Evolutionary conservation across 2,797 vertebrate species (phyloP), one percentile per base, ranked within the genome.

Genomic region (Liparis tanakae): DNA sequence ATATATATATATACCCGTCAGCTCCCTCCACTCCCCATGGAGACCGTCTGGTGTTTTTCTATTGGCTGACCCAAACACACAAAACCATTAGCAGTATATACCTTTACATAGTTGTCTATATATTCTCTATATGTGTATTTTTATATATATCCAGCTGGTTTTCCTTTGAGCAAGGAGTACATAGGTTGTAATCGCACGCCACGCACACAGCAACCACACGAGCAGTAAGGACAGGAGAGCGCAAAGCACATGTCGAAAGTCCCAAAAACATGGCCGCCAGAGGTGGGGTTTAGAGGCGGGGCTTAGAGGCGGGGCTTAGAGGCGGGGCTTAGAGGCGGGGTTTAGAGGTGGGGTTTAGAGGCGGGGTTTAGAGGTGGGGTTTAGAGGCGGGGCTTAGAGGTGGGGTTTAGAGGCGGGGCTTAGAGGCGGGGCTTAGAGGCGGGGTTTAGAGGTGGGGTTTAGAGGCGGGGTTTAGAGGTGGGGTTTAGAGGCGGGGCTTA

Each of bases 1-100:
- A 68, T 55, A 95, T 92, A 77, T 93, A 94, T 91, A 94, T 75
- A 39, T 10, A 39, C 10, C 94, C 75, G 30, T 66, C 80, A n/a
- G 81, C 80, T 68, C 78, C 67, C 65, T 85, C 76, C 55, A 80
- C 68, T 79, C 69, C 68, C 57, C 20, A 51, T 66, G 37, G 30
- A 43, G 13, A 44, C 1, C 20, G 17, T 67, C 61, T 51, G 25
- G 48, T 51, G 33, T 18, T 56, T 70, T 51, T 71, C 62, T 68
- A 67, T 10, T 57, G n/a, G 74, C 46, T 50, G 48, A 53, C 69
- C 79, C 70, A 74, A 81, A 82, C 72, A 72, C 68, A 76, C 64
- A 72, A 54, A 80, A 48, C 74, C 68, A 59, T 60, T 72, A 68
- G 44, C 77, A 79, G 77, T 85, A 89, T 88, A 82, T 87, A 82